Evolutionary conservation across 2,113 vertebrate species (phyloP).

Genomic region (Sciurus niger): DNA sequence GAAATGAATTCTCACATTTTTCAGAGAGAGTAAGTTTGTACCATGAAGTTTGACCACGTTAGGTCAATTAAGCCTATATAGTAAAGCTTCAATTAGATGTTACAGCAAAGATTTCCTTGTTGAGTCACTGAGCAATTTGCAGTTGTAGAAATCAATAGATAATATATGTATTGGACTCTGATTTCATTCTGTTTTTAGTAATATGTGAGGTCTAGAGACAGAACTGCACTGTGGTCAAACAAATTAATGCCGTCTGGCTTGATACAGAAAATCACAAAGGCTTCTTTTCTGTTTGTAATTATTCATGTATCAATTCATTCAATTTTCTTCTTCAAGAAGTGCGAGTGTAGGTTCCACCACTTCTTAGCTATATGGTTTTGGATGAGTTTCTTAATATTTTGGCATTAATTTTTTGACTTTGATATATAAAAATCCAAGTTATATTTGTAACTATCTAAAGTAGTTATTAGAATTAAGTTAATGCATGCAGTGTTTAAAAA

Average conservation of each 20-base stretch:
- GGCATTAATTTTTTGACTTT: neutral
- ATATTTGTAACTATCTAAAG: neutral
- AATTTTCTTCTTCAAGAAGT: conserved; percentile 37
- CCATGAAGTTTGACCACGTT: conserved; percentile 68
- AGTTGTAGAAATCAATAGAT: conserved; percentile 53
- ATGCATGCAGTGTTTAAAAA: neutral
- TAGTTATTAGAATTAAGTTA: neutral
- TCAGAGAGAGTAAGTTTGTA: conserved; percentile 66
- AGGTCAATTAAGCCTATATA: conserved; percentile 55
- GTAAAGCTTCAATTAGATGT: conserved; percentile 49
- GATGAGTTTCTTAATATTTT: conserved; percentile 31
- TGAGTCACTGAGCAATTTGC: neutral
- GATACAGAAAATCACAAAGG: neutral
- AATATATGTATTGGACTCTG: neutral
- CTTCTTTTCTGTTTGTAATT: conserved; percentile 18
- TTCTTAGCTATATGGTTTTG: neutral
- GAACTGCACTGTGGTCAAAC: neutral
- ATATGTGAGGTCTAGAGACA: neutral
- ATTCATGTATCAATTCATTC: neutral
- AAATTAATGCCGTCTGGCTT: neutral
- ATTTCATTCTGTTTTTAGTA: conserved; percentile 40
- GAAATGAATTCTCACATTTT: conserved; percentile 76
- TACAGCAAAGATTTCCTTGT: neutral
- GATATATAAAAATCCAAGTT: neutral
- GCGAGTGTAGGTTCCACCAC: neutral